Evolutionary conservation across 35 echinoderm and acorn worm species (phyloP), one percentile per base, ranked within the genome.

Genomic region (Apostichopus californicus): DNA sequence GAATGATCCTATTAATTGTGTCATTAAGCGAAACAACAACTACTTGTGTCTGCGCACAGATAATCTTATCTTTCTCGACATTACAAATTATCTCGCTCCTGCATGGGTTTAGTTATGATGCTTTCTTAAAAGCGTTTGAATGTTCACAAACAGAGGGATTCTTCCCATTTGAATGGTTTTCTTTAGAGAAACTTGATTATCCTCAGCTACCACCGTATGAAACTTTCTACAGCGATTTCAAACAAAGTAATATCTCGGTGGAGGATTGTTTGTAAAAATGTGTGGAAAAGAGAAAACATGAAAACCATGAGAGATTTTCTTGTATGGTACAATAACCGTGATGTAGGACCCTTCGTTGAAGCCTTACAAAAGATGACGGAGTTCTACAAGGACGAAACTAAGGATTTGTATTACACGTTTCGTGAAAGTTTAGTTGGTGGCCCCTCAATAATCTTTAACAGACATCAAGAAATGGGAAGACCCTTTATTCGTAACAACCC

Each of bases 91-190:
- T 77, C 66, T 93, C 57, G 92, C 84, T 15, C 65, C 83, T 61
- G 86, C n/a, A n/a, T n/a, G n/a, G 86, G 20, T 93, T 34, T 8
- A 88, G 8, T n/a, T n/a, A n/a, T n/a, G n/a, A n/a, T n/a, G n/a
- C n/a, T n/a, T n/a, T n/a, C n/a, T n/a, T n/a, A n/a, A 73, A 87
- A 56, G 92, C 92, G 15, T 93, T 88, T 93, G 86, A 90, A 13
- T 93, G 92, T 64, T 17, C 53, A 5, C 15, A 65, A 81, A 71
- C 78, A 90, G 12, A 90, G 26, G 70, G 87, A 72, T 81, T 63
- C 61, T 92, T 81, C 57, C 77, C 90, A 20, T 92, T 78, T 79
- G 26, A 92, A 56, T 92, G 78, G 90, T 54, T 92, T 72, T 8
- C 5, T 6, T 11, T 60, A 46, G 90, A 80, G 3, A 92, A 92